Base-by-base conservation (phyloP, 2,888 invertebrate species). In the Pachycephus smyrnensis region DNA sequence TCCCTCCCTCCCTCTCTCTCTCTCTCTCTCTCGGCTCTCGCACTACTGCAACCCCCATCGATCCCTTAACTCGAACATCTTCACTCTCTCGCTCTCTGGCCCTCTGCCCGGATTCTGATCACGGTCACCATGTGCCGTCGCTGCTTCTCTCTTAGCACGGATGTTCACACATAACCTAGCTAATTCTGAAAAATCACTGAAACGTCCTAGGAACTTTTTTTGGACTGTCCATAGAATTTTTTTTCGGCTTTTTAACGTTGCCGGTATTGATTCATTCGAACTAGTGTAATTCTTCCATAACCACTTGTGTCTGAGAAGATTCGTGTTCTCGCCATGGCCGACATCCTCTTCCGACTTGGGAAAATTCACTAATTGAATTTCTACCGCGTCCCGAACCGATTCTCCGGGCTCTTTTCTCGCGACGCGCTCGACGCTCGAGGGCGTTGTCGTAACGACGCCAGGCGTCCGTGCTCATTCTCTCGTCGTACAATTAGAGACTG, bases 31-130 rank as follows among this genome's bases (percentile, higher is more conserved):
- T 78, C 81, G 73, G 31, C 36, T 37, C 40, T 31, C 76, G 32
- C 31, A 11, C 32, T 4, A 23, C 37, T 55, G 82, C 82, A 77
- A 81, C 80, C 82, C 80, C 82, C 83, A 85, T 84, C 84, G 83
- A 84, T 84, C 84, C 84, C 55, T 82, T 33, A 74, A 76, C 71
- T 77, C 55, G 77, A 77, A 71, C 69, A 77, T 77, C 77, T 75
- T 77, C 75, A 11, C 77, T 74, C 71, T 71, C 31, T 69, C 11
- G 15, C 40, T 40, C 15, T 40, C 23, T 55, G 55, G 55, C 55
- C 40, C 40, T 40, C 15, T 40, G 40, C 40, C 55, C 55, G 55
- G 55, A 23, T 55, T 55, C 23, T 55, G 23, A 55, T 23, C 55
- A 55, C 55, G 55, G 55, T 23, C 55, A 55, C 55, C 55, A 55